Base-by-base conservation (phyloP, 2,113 vertebrate species). In the Pyxicephalus adspersus region DNA sequence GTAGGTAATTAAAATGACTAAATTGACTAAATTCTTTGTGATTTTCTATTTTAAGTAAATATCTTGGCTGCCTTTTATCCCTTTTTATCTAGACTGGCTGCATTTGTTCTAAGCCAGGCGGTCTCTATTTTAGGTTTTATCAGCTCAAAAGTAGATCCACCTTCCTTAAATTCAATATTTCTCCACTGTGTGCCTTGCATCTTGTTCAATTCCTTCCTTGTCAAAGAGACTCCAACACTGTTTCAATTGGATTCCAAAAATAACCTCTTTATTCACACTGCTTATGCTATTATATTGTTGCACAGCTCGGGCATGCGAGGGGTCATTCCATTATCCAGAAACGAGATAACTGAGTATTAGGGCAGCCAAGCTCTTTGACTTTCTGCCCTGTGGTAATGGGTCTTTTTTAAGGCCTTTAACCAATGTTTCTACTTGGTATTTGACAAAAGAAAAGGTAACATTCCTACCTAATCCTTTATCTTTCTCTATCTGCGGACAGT, bases 271-370 rank as follows among this genome's bases (percentile, higher is more conserved):
- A 91, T 93, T 92, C 90, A 89, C 91, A 89, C 83, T 76, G 91
- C 89, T 91, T 90, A 88, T 87, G 94, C 91, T 92, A 90, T 92
- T 92, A 93, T 90, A 87, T 86, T 85, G 91, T 85, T 83, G 87
- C 85, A 88, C 88, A 84, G 90, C 83, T 80, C 84, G 86, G 91
- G 89, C 91, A 92, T 88, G 90, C 89, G 25, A 89, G 88, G 92
- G 91, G 93, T 93, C 93, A 93, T 90, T 94, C 92, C 90, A 92
- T 95, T 95, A 94, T 95, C 92, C 92, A 65, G 90, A 87, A 90
- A 89, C 66, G 85, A 89, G 88, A 91, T 91, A 91, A 91, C 89
- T 83, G 87, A 85, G 88, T 86, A 87, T 87, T 77, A 91, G 90
- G 87, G 88, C 92, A 90, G 90, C 90, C 87, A 82, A 89, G 81